These are phyloP conservation scores for Megamerina dolium DNA, from an alignment of 2,888 invertebrate genomes.

Conservation along the genomic window DNA sequence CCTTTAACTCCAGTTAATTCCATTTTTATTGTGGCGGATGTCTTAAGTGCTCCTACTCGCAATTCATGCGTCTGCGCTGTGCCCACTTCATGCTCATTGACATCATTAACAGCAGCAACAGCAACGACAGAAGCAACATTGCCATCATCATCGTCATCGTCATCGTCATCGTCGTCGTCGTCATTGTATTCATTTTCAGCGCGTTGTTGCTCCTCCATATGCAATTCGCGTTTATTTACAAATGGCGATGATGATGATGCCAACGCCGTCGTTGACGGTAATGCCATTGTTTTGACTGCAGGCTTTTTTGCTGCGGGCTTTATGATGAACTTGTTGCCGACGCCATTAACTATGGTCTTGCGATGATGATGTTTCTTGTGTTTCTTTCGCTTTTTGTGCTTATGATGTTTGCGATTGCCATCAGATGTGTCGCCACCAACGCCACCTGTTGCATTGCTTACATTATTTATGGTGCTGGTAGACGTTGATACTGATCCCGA, in stretches of 20 bases:
- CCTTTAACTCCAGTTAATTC: constrained; percentile 14
- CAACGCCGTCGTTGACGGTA: constrained; percentile 4
- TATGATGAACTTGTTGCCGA: constrained; percentile 10
- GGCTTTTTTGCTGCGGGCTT: too few relatives aligned
- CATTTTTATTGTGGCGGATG: constrained; percentile 7
- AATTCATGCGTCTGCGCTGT: background rate
- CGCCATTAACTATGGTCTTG: constrained; percentile 27
- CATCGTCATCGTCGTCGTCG: constrained; percentile 3
- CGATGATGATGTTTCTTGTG: constrained; percentile 67
- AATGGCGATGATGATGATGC: constrained; percentile 8
- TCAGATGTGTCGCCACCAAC: too few relatives aligned
- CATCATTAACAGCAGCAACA: background rate
- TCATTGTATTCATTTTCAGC: constrained; percentile 4
- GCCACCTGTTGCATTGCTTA: constrained; percentile 2
- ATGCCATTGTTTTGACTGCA: too few relatives aligned
- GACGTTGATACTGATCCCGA: constrained; percentile 12
- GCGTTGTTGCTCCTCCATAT: constrained; percentile 5
- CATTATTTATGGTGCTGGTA: constrained; percentile 3
- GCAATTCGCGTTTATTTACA: constrained; percentile 10
- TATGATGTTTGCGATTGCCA: constrained; percentile 57
- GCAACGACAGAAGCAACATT: constrained; percentile 5
- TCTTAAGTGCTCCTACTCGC: background rate
- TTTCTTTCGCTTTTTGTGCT: constrained; percentile 75
- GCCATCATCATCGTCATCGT: background rate
- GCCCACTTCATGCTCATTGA: background rate